Conservation (phyloP, 1,140 invertebrate genomes). For the Trigoniulus corallinus region DNA sequence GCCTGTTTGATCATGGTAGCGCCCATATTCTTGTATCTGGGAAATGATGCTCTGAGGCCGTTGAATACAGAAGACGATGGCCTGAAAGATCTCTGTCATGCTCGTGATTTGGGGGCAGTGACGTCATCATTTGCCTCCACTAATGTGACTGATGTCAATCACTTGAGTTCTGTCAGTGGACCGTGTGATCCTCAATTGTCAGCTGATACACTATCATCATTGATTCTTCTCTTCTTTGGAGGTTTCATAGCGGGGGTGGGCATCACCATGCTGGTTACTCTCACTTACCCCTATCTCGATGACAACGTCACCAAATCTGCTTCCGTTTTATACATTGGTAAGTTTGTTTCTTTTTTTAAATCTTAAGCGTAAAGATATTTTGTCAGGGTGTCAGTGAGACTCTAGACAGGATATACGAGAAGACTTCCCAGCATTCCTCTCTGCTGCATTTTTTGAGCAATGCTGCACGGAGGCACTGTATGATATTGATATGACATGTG, state of each 20-base stretch:
- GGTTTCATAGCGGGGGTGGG: constrained; percentile 1
- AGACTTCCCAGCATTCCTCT: too few species aligned
- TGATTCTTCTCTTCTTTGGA: background rate
- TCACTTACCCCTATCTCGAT: constrained; percentile 2
- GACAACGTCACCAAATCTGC: constrained; percentile 2
- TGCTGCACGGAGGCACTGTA: too few species aligned
- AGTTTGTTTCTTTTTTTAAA: constrained; percentile 1
- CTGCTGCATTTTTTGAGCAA: too few species aligned
- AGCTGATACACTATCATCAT: background rate
- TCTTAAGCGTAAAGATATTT: too few species aligned
- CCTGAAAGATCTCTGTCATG: background rate
- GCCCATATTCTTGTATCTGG: constrained; percentile 41
- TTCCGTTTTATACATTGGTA: background rate
- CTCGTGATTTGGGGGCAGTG: background rate
- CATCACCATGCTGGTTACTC: background rate
- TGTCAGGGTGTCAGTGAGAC: too few species aligned
- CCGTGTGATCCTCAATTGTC: background rate
- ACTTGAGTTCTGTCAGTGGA: background rate
- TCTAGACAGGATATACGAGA: too few species aligned
- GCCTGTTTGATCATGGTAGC: constrained; percentile 49
- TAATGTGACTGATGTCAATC: background rate
- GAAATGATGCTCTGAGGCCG: too few species aligned
- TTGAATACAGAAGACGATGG: too few species aligned
- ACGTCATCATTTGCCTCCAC: background rate
- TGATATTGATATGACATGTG: too few species aligned